Evolutionary conservation across 2,113 vertebrate species (phyloP).

Genomic region (Elanus axillaris): DNA sequence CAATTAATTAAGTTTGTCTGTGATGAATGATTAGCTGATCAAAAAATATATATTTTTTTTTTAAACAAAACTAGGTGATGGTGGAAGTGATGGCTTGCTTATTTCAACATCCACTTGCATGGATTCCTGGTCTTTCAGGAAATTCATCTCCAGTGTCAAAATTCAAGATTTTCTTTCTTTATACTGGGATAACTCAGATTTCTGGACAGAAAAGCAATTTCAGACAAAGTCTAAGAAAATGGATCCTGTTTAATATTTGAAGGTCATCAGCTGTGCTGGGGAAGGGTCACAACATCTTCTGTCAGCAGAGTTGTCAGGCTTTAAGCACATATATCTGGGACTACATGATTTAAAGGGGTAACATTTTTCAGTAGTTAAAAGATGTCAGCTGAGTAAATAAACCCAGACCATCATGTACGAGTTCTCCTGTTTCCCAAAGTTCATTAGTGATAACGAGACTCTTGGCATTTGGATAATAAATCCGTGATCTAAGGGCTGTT

Average conservation of each 20-base stretch:
- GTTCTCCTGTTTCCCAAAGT: slow-evolving; percentile 24
- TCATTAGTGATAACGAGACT: slow-evolving; percentile 36
- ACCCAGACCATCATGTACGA: background rate
- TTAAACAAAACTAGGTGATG: background rate
- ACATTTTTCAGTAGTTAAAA: slow-evolving; percentile 19
- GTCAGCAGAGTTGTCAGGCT: background rate
- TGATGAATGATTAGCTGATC: background rate
- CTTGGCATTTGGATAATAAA: slow-evolving; percentile 63
- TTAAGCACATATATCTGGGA: background rate
- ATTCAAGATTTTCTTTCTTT: background rate
- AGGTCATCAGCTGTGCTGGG: background rate
- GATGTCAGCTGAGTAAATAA: slow-evolving; percentile 13
- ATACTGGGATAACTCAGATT: background rate
- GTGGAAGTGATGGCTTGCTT: background rate
- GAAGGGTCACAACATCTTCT: background rate
- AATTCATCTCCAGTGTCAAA: background rate
- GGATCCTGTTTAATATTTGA: background rate
- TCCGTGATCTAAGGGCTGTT: background rate
- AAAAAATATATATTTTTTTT: background rate
- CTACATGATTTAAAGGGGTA: slow-evolving; percentile 7
- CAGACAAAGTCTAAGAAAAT: background rate
- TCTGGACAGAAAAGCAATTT: background rate
- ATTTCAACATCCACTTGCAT: background rate
- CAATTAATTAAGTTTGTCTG: background rate
- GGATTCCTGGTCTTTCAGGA: background rate